Conservation (phyloP, 1,140 invertebrate genomes). For the Portunus trituberculatus region DNA sequence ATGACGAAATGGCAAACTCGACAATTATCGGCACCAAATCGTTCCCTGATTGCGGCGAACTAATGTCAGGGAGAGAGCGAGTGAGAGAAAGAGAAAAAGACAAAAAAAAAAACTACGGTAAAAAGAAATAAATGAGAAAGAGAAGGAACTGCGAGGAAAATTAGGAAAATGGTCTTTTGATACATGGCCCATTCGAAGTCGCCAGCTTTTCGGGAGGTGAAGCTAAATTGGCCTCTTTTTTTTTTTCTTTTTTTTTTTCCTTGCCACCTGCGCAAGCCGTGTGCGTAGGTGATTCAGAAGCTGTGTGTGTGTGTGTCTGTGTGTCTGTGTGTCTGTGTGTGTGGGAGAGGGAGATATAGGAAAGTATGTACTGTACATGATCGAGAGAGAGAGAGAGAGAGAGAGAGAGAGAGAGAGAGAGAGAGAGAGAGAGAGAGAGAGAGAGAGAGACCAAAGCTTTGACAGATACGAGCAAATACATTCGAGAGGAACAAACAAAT, state of each 20-base stretch:
- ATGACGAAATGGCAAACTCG: conserved; percentile 3
- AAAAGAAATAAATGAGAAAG: background rate
- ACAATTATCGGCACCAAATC: conserved; percentile 21
- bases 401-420: no score
- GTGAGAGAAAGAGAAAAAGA: no score
- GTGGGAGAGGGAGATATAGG: no score
- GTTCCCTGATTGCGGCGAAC: conserved; percentile 17
- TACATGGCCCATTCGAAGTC: conserved; percentile 1
- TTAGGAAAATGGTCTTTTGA: conserved; percentile 14
- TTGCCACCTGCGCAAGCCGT: background rate
- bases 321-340: background rate
- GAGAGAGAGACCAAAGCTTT: no score
- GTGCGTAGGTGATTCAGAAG: background rate
- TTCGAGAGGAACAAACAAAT: background rate
- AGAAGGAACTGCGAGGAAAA: background rate
- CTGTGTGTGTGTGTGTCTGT: background rate
- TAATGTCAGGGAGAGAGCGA: background rate
- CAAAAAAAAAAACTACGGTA: background rate
- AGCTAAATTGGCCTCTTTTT: conserved; percentile 10
- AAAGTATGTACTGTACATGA: no score
- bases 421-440: background rate
- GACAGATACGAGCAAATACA: background rate
- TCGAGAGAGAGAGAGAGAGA: no score
- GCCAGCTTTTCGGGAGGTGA: background rate
- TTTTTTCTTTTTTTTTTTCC: background rate